A percentile compares a stretch with the other conserved stretches of the same genome.
These are phyloP conservation scores for Condylostylus longicornis DNA, from an alignment of 1,140 invertebrate genomes.

Conservation along the genomic window DNA sequence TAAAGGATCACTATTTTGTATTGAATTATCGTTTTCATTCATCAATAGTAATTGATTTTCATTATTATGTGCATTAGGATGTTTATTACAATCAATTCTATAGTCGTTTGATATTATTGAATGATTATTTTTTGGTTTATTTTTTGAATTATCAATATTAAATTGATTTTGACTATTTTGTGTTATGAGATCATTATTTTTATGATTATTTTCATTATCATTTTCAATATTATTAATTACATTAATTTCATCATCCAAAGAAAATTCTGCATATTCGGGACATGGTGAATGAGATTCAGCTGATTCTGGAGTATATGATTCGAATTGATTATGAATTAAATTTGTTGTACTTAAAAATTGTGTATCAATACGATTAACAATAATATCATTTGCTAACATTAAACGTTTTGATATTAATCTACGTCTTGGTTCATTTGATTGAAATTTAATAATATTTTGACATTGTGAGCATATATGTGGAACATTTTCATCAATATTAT, in stretches of 20 bases:
- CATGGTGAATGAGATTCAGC: conserved; percentile 56
- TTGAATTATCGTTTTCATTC: conserved; percentile 9
- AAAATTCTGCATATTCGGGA: conserved; percentile 29
- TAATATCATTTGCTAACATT: conserved; percentile 30
- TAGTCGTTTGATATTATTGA: no score
- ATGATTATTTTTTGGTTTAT: no score
- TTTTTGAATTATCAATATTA: no score
- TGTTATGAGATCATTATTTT: background rate
- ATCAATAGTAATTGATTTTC: conserved; percentile 14
- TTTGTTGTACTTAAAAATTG: conserved; percentile 30
- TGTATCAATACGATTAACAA: conserved; percentile 39
- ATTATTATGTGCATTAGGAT: conserved; percentile 13
- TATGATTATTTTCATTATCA: no score
- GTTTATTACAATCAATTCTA: no score
- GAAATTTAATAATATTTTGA: conserved; percentile 16
- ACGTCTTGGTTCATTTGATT: conserved; percentile 13
- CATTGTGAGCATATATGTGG: conserved; percentile 19
- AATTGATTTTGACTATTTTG: no score
- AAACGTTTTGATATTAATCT: conserved; percentile 21
- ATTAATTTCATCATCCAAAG: no score
- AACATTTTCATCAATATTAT: no score
- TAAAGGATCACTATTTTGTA: conserved; percentile 1
- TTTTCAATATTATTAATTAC: background rate
- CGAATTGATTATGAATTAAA: conserved; percentile 33
- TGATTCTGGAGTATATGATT: conserved; percentile 64